These are phyloP conservation scores for Pheosia gnoma DNA, from an alignment of 2,888 invertebrate genomes.

Conservation along the genomic window DNA sequence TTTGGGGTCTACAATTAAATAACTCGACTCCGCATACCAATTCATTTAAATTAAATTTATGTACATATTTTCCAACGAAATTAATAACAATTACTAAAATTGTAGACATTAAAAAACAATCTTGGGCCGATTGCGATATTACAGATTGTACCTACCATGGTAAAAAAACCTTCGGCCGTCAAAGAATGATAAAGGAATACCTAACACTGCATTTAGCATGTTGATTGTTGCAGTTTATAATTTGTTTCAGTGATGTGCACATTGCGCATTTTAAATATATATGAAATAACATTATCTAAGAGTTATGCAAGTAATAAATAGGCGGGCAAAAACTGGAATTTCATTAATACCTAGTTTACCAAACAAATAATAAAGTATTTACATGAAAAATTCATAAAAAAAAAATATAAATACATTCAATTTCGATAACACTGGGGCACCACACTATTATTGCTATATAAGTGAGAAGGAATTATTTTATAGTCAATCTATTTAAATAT, in stretches of 20 bases:
- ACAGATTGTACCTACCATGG: too few relatives aligned
- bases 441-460: constrained; percentile 2
- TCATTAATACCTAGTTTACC: constrained; percentile 27
- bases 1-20: not conserved
- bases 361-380: constrained; percentile 23
- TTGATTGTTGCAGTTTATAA: too few relatives aligned
- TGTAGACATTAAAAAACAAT: constrained; percentile 6
- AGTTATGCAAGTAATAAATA: constrained; percentile 15
- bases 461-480: not conserved
- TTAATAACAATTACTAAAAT: constrained; percentile 11
- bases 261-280: not conserved
- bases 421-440: constrained; percentile 9
- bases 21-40: not conserved
- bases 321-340: constrained; percentile 49
- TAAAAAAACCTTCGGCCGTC: too few relatives aligned
- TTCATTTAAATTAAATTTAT: not conserved
- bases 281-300: not conserved
- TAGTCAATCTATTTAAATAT: not conserved
- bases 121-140: not conserved
- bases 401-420: constrained; percentile 21
- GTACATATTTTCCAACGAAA: constrained; percentile 7
- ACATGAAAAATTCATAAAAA: constrained; percentile 15
- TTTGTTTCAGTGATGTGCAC: not conserved
- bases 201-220: too few relatives aligned
- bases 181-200: too few relatives aligned